Conservation (phyloP, 1,140 invertebrate species). For the Phocides pigmalion region DNA sequence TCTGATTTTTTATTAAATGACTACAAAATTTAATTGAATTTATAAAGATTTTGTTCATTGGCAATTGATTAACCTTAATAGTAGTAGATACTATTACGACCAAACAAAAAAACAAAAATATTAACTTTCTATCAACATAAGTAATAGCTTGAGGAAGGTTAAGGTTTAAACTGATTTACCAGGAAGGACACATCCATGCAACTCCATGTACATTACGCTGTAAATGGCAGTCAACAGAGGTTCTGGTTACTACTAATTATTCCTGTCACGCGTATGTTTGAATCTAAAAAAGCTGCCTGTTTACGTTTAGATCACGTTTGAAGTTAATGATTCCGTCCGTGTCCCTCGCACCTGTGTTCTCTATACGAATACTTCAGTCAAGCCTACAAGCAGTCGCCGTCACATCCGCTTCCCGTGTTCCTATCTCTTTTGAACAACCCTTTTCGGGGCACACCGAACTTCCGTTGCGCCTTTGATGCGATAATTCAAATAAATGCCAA, state of each 20-base stretch:
- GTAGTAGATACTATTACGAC: too few species aligned
- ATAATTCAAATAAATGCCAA: slow-evolving; percentile 17
- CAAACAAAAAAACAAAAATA: too few species aligned
- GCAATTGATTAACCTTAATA: too few species aligned
- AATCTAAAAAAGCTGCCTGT: slow-evolving; percentile 41
- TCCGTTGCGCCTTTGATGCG: slow-evolving; percentile 49
- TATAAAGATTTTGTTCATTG: too few species aligned
- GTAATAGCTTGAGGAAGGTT: slow-evolving; percentile 10
- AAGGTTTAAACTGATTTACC: slow-evolving; percentile 3
- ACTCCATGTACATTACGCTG: neutral
- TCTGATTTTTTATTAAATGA: too few species aligned
- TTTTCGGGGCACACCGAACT: slow-evolving; percentile 52
- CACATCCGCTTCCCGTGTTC: slow-evolving; percentile 73
- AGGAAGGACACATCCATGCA: neutral
- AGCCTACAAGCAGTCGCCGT: slow-evolving; percentile 47
- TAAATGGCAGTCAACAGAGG: slow-evolving; percentile 8
- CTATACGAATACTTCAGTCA: slow-evolving; percentile 15
- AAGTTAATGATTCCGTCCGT: slow-evolving; percentile 55
- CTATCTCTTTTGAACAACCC: slow-evolving; percentile 56
- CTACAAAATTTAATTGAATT: too few species aligned
- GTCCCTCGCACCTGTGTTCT: slow-evolving; percentile 60
- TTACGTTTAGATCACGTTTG: slow-evolving; percentile 55
- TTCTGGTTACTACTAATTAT: slow-evolving; percentile 22
- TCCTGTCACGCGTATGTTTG: slow-evolving; percentile 20
- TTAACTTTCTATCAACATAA: neutral